Evolutionary conservation across 2,113 vertebrate genomes (phyloP).

Genomic region (Chaenogobius annularis): DNA sequence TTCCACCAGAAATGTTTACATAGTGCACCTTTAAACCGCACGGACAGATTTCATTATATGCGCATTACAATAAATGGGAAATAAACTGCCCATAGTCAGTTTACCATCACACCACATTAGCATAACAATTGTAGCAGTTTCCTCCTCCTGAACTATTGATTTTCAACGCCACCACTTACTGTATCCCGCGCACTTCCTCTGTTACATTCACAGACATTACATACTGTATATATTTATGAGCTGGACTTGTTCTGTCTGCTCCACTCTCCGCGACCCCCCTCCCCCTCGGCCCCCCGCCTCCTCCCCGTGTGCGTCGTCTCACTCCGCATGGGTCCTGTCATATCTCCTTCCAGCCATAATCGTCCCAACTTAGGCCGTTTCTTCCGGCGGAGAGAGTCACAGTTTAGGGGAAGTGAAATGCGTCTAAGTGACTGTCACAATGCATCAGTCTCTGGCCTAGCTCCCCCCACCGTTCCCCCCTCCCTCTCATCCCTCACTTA

Average conservation of each 20-base stretch:
- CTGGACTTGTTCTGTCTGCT: background rate
- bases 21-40: background rate
- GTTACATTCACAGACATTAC: background rate
- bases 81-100: background rate
- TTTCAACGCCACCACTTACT: background rate
- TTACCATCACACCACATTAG: conserved; percentile 1
- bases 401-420: conserved; percentile 88
- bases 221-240: conserved; percentile 9
- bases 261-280: conserved; percentile 40
- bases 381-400: conserved; percentile 80
- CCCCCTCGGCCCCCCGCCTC: conserved; percentile 49
- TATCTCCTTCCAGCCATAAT: conserved; percentile 90
- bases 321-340: conserved; percentile 82
- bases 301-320: conserved; percentile 24
- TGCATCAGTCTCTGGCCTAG: conserved; percentile 79
- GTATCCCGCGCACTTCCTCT: background rate
- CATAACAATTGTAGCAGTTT: background rate
- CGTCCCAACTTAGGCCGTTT: conserved; percentile 81
- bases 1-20: background rate
- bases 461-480: conserved; percentile 31
- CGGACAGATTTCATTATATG: background rate
- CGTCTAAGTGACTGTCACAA: conserved; percentile 90
- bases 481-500: conserved; percentile 52
- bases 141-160: background rate
- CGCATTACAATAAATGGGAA: background rate